Percentiles rank a stretch among this genome's conserved stretches.
These are phyloP conservation scores for Netelia fuscicornis DNA, from an alignment of 2,888 invertebrate species.

Conservation along the genomic window DNA sequence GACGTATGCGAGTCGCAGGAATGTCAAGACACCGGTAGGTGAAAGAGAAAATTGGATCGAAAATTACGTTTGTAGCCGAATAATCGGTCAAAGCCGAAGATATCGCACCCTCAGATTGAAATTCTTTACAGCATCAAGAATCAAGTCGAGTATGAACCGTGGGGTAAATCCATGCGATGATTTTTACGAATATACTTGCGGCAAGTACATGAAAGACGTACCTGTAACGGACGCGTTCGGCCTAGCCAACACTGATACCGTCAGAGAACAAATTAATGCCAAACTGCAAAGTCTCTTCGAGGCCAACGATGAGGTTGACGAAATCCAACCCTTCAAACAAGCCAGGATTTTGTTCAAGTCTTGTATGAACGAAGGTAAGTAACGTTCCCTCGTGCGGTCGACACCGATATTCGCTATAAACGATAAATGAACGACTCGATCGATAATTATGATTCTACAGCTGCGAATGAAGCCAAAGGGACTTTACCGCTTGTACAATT, in stretches of 20 bases:
- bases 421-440: too few relatives aligned
- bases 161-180: constrained; percentile 91
- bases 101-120: too few relatives aligned
- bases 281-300: constrained; percentile 89
- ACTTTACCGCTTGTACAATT: too few relatives aligned
- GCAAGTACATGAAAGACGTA: constrained; percentile 89
- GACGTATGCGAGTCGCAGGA: too few relatives aligned
- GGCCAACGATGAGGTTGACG: constrained; percentile 86
- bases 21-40: not conserved
- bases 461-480: too few relatives aligned
- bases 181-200: constrained; percentile 85
- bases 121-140: constrained; percentile 86
- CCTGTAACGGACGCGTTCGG: constrained; percentile 89
- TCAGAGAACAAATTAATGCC: constrained; percentile 86
- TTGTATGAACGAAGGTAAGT: constrained; percentile 95
- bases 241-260: constrained; percentile 89
- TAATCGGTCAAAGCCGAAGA: not conserved
- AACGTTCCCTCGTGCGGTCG: not conserved
- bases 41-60: not conserved
- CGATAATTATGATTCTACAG: too few relatives aligned
- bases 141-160: constrained; percentile 89
- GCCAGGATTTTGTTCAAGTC: constrained; percentile 95
- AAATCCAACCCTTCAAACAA: constrained; percentile 90
- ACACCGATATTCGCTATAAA: not conserved
- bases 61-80: not conserved